Evolutionary conservation across 2,888 invertebrate species (phyloP).

Genomic region (Caenorhabditis doughertyi): DNA sequence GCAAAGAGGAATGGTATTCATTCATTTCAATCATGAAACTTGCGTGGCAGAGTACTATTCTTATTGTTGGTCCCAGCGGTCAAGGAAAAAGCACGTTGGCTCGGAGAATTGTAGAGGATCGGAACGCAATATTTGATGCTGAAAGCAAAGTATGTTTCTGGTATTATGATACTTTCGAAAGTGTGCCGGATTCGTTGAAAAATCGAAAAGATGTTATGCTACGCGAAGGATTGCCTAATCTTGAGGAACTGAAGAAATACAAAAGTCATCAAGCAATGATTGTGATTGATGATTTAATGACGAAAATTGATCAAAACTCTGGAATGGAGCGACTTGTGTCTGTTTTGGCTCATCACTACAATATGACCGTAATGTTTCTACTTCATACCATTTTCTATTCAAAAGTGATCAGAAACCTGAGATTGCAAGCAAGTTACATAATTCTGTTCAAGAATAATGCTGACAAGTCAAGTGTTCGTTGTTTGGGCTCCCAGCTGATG

Average conservation of each 20-base stretch:
- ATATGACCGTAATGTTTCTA: too few species aligned
- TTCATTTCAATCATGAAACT: not conserved
- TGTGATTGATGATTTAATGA: too few species aligned
- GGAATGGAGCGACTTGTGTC: slow-evolving; percentile 29
- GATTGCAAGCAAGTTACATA: slow-evolving; percentile 29
- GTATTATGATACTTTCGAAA: slow-evolving; percentile 30
- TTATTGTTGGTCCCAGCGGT: slow-evolving; percentile 14
- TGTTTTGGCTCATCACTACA: slow-evolving; percentile 34
- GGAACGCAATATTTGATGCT: slow-evolving; percentile 13
- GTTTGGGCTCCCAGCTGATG: slow-evolving; percentile 21
- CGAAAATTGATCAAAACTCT: slow-evolving; percentile 27
- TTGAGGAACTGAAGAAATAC: too few species aligned
- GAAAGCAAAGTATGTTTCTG: slow-evolving; percentile 22
- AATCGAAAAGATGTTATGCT: too few species aligned
- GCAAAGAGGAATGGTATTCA: not conserved
- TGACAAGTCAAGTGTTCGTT: slow-evolving; percentile 29
- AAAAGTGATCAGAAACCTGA: slow-evolving; percentile 21
- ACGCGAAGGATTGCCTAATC: too few species aligned
- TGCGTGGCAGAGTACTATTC: slow-evolving; percentile 9
- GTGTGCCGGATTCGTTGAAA: too few species aligned
- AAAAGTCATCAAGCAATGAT: too few species aligned
- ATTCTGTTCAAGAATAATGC: slow-evolving; percentile 38
- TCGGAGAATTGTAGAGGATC: slow-evolving; percentile 1
- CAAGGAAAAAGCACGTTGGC: slow-evolving; percentile 28
- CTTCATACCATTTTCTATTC: slow-evolving; percentile 36